Conservation (phyloP, 2,797 vertebrate species). For the Carapus acus region DNA sequence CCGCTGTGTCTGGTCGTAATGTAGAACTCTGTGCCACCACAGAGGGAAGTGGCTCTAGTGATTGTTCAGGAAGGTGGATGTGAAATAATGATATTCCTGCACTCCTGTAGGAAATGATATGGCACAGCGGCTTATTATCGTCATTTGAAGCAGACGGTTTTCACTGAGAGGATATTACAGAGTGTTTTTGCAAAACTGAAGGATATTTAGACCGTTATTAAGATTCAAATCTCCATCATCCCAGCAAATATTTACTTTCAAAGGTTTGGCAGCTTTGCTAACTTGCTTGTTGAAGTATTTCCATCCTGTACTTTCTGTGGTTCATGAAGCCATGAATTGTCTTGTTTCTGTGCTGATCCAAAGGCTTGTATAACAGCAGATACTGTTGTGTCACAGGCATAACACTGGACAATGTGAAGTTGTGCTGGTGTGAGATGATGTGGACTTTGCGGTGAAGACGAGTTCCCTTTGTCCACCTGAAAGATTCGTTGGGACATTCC, state of each 20-base stretch:
- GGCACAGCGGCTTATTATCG: too few relatives aligned
- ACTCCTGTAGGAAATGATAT: neutral
- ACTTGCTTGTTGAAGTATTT: too few relatives aligned
- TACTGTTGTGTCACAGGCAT: too few relatives aligned
- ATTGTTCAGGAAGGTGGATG: constrained; percentile 16
- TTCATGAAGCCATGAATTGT: too few relatives aligned
- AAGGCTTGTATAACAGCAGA: too few relatives aligned
- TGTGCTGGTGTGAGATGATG: neutral
- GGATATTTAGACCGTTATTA: neutral
- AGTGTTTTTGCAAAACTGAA: neutral
- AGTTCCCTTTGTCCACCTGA: neutral
- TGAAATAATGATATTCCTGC: constrained; percentile 14
- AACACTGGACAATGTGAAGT: neutral
- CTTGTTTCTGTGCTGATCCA: too few relatives aligned
- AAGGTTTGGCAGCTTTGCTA: too few relatives aligned
- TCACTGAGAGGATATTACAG: constrained; percentile 8
- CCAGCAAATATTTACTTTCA: too few relatives aligned
- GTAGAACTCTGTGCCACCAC: constrained; percentile 17
- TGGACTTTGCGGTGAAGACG: too few relatives aligned
- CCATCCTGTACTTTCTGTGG: too few relatives aligned
- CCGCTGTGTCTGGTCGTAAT: constrained; percentile 6
- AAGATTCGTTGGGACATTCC: neutral
- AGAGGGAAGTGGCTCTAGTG: constrained; percentile 7
- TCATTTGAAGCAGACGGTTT: neutral
- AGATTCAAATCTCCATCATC: neutral